Evolutionary conservation across 2,888 invertebrate genomes (phyloP), one percentile per base, ranked within the genome.

Genomic region (Drosophila limbata): DNA sequence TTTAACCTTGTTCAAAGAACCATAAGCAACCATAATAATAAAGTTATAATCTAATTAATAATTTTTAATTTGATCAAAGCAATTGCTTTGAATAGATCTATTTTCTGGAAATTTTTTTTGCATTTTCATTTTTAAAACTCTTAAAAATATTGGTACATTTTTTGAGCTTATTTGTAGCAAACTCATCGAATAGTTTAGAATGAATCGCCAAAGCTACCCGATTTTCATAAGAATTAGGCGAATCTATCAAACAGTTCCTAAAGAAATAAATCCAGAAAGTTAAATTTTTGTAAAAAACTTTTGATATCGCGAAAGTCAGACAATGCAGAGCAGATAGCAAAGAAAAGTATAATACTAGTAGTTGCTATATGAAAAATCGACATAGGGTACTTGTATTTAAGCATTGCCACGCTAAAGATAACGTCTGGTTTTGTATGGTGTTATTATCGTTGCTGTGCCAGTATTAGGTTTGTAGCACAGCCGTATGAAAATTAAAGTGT

Each of bases 391-490:
- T 37, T 3, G n/a, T 4, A 51, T 21, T 51, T 51, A 51, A 51
- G 35, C 35, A 10, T 15, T 21, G 21, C 8, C 2, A 8, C 9
- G 3, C 21, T n/a, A 19, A 51, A 51, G 37, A 51, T 51, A 37
- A 5, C 35, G 10, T 37, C 13, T 5, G 5, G 21, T 15, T 11
- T 15, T 15, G 11, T 11, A n/a, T 21, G 21, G n/a, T 44, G 13
- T 39, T 11, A n/a, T 25, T 25, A 39, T 42, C 33, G 48, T 56
- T 53, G 31, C 60, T 35, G 52, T 45, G 47, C 35, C 15, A 6
- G n/a, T 25, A 70, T 31, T 37, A 25, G 4, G 17, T 61, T 45
- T 37, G 37, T 13, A 15, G 21, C 17, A 17, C 13, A 50, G 37
- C 25, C 35, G 9, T 35, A 60, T 60, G 42, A n/a, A 37, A 5